Conservation (phyloP, 1,140 invertebrate genomes). For the Drosophila kanapiae region DNA sequence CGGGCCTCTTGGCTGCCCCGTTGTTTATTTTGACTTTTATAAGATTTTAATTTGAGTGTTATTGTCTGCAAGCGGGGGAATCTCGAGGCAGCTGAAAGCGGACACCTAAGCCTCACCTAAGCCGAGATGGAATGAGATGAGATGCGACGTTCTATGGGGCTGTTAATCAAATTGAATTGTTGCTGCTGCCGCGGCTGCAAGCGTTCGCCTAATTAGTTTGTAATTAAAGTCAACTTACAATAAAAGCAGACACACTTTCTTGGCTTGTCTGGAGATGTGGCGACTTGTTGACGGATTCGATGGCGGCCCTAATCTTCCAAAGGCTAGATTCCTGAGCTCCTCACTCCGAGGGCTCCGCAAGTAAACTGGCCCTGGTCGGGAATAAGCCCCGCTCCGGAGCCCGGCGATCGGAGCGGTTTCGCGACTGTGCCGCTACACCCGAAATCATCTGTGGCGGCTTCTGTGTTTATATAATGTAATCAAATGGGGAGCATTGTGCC, state of each 20-base stretch:
- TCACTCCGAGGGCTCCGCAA: conserved; percentile 2
- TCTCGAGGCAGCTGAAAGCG: conserved; percentile 47
- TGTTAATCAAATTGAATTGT: conserved; percentile 63
- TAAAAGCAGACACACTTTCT: conserved; percentile 40
- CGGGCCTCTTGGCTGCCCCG: not conserved
- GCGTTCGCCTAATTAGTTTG: conserved; percentile 69
- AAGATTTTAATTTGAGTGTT: conserved; percentile 80
- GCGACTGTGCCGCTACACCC: conserved; percentile 31
- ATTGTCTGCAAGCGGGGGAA: conserved; percentile 60
- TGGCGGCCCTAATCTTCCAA: not conserved
- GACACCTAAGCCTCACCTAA: conserved; percentile 48
- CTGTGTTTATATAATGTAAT: conserved; percentile 79
- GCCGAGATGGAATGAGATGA: not conserved
- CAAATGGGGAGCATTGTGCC: conserved; percentile 48
- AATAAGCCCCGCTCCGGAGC: not conserved
- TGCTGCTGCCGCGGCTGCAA: conserved; percentile 19
- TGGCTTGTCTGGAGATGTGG: not conserved
- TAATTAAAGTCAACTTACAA: conserved; percentile 62
- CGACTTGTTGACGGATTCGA: conserved; percentile 18
- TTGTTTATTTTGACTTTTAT: conserved; percentile 65
- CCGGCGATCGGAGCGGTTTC: conserved; percentile 17
- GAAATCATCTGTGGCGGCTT: conserved; percentile 57
- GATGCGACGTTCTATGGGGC: conserved; percentile 32
- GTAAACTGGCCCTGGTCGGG: conserved; percentile 3
- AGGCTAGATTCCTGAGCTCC: conserved; percentile 6